A percentile compares a stretch with the other conserved stretches of the same genome.
phyloP scores from a whole-genome alignment of 2,113 vertebrate species.

The Nothocercus julius region DNA sequence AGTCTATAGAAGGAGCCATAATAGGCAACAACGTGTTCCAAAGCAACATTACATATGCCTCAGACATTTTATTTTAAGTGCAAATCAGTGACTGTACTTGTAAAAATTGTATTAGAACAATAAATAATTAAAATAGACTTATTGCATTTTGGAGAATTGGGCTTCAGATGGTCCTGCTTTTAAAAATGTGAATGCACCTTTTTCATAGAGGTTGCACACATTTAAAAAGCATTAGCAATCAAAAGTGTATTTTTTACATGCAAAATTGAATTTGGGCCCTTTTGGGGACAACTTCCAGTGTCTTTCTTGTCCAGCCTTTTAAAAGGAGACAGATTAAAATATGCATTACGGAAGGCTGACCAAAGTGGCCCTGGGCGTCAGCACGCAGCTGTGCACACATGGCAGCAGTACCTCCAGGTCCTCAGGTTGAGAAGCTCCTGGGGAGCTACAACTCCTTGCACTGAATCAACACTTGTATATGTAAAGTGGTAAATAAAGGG shows the following conservation, averaged over 20 bases:
- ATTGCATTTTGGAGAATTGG: neutral
- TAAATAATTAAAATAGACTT: constrained; percentile 27
- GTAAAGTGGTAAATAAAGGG: neutral
- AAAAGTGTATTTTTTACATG: neutral
- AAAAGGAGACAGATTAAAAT: neutral
- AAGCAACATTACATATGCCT: neutral
- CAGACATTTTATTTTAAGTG: constrained; percentile 25
- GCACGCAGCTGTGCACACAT: neutral
- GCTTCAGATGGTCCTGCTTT: constrained; percentile 3
- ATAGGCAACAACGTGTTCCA: neutral
- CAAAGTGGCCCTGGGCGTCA: neutral
- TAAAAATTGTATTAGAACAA: constrained; percentile 1
- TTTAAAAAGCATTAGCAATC: neutral
- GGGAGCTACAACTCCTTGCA: neutral
- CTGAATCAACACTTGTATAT: neutral
- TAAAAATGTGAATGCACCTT: neutral
- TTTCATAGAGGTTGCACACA: neutral
- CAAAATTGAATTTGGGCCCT: neutral
- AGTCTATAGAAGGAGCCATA: neutral
- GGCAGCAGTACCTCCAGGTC: neutral
- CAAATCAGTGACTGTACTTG: constrained; percentile 2
- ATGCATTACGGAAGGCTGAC: neutral
- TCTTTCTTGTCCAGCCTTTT: neutral
- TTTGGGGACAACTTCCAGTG: neutral
- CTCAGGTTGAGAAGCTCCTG: neutral